A percentile compares a stretch with the other conserved stretches of the same genome.
phyloP scores from a whole-genome alignment of 2,113 vertebrate species.

The Desmodus rotundus region DNA sequence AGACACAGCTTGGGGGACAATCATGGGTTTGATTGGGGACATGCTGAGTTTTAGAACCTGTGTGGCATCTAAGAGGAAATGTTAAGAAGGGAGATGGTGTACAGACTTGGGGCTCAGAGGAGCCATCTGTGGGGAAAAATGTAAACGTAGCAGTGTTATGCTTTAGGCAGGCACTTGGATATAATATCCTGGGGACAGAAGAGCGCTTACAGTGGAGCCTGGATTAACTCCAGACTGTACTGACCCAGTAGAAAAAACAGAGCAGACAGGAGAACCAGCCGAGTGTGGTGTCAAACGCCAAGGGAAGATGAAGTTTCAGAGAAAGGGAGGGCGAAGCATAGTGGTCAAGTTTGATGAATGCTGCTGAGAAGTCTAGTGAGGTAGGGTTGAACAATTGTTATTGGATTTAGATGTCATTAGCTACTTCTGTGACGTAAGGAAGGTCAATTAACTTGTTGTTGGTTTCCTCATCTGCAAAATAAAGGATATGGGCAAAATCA shows the following conservation, averaged over 20 bases:
- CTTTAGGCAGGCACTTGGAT: accelerated
- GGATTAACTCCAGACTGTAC: background rate
- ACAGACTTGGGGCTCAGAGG: background rate
- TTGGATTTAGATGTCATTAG: background rate
- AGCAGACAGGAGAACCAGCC: background rate
- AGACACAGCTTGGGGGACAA: background rate
- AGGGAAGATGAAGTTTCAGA: background rate
- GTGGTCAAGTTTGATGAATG: background rate
- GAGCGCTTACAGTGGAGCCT: background rate
- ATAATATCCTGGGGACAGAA: background rate
- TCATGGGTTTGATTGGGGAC: background rate
- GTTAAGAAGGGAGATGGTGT: background rate
- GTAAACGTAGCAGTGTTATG: background rate
- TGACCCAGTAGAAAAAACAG: background rate
- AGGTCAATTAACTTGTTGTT: background rate
- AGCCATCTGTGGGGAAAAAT: background rate
- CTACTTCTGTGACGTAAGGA: background rate
- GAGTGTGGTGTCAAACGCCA: background rate
- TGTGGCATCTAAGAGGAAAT: background rate
- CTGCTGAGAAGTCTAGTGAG: background rate
- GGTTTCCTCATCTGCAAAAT: background rate
- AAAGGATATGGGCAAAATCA: background rate
- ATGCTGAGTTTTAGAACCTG: background rate
- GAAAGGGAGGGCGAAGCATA: too few relatives aligned
- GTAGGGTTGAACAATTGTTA: background rate